A percentile compares a stretch with the other conserved stretches of the same genome.
Evolutionary conservation across 2,888 invertebrate genomes (phyloP).

Genomic region (Tiliacea citrago): DNA sequence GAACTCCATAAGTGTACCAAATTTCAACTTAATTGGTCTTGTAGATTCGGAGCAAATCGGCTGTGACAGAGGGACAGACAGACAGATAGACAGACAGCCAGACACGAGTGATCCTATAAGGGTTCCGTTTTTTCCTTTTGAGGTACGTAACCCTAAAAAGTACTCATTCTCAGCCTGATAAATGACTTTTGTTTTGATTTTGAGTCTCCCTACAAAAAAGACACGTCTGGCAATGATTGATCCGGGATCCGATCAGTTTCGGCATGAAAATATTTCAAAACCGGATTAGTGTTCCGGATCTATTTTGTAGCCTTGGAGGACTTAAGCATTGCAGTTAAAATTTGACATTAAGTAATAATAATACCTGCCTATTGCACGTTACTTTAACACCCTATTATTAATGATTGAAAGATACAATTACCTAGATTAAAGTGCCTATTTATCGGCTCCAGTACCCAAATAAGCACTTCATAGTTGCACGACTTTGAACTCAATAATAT

Average conservation of each 20-base stretch:
- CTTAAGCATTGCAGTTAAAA: constrained; percentile 1
- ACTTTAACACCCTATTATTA: constrained; percentile 37
- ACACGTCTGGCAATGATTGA: neutral
- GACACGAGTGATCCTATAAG: too few relatives aligned
- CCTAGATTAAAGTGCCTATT: constrained; percentile 22
- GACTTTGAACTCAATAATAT: constrained; percentile 54
- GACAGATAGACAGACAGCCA: too few relatives aligned
- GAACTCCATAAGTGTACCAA: too few relatives aligned
- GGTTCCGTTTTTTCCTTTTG: too few relatives aligned
- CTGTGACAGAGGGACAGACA: too few relatives aligned
- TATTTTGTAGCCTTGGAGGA: neutral
- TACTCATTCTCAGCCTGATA: too few relatives aligned
- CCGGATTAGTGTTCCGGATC: neutral
- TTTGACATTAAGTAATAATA: constrained; percentile 12
- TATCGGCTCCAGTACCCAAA: constrained; percentile 16
- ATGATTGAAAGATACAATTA: constrained; percentile 24
- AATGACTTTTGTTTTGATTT: too few relatives aligned
- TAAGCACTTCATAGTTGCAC: constrained; percentile 36
- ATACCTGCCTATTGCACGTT: neutral
- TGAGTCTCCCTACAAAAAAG: neutral
- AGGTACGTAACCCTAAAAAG: too few relatives aligned
- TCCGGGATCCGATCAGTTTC: too few relatives aligned
- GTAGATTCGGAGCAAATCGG: too few relatives aligned
- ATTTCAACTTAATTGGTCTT: too few relatives aligned
- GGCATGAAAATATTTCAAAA: neutral